Conservation (phyloP, 2,888 invertebrate genomes). For the Erynnis tages region DNA sequence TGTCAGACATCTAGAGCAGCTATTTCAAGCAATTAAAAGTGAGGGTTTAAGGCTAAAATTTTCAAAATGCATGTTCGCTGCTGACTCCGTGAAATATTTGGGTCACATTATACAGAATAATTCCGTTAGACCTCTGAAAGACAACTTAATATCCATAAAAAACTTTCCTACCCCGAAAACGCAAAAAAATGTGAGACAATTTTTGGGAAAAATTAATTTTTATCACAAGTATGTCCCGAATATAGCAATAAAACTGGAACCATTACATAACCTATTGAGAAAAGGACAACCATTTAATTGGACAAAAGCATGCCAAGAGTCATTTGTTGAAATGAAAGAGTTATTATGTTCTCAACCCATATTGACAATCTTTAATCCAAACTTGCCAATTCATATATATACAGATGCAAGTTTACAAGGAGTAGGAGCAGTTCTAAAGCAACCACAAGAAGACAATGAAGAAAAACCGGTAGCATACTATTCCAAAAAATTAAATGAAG, state of each 20-base stretch:
- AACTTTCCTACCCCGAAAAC: slow-evolving; percentile 30
- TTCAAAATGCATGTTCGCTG: slow-evolving; percentile 30
- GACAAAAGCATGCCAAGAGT: slow-evolving; percentile 22
- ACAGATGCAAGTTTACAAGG: slow-evolving; percentile 28
- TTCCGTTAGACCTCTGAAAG: slow-evolving; percentile 29
- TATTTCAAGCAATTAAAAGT: background rate
- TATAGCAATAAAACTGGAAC: slow-evolving; percentile 23
- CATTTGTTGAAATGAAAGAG: slow-evolving; percentile 27
- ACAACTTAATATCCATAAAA: slow-evolving; percentile 34
- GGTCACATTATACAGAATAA: slow-evolving; percentile 33
- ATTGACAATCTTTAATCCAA: slow-evolving; percentile 23
- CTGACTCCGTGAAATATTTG: slow-evolving; percentile 29
- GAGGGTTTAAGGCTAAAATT: slow-evolving; percentile 23
- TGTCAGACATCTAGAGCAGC: background rate
- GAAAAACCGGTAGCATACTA: background rate
- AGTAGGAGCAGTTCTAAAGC: slow-evolving; percentile 26
- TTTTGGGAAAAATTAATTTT: slow-evolving; percentile 37
- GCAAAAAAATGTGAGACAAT: slow-evolving; percentile 31
- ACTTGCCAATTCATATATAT: slow-evolving; percentile 26
- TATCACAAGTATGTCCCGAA: slow-evolving; percentile 21
- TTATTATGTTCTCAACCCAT: slow-evolving; percentile 29
- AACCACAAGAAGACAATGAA: background rate
- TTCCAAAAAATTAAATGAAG: too few relatives aligned
- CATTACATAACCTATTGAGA: slow-evolving; percentile 26
- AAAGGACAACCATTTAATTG: slow-evolving; percentile 15